Base-by-base conservation (phyloP, 2,888 invertebrate genomes). In the Morpho deidamia region DNA sequence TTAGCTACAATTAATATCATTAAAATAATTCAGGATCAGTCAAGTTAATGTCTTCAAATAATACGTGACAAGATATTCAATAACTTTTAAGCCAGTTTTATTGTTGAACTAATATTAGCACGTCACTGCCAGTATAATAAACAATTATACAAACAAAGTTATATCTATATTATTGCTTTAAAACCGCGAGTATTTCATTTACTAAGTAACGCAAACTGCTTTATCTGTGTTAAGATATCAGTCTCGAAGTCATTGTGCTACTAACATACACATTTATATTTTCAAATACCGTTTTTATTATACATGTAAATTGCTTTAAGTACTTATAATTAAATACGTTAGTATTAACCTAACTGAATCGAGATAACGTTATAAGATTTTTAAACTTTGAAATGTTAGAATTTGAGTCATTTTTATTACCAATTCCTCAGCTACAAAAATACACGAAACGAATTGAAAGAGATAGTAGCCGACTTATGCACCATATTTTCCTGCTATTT, bases 191-290 rank as follows among this genome's bases (percentile, higher is more conserved):
- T 39, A 49, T 44, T 34, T 14, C 44, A 35, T 38, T 34, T 53
- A 23, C 23, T 23, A 58, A 58, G 55, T 52, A 56, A 56, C 44
- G 58, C 60, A 69, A 65, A 66, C 63, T 61, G 52, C 52, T 55
- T 66, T 64, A 68, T 68, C 63, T 55, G 58, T 51, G 57, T 51
- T 44, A 55, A 60, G 60, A 64, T 67, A 67, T 65, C 68, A 65
- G 64, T 68, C 68, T 67, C 64, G 64, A 65, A 67, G 58, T 54
- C 64, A 55, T 55, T 56, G 61, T 61, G 55, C 59, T 54, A 65
- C 62, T 56, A 53, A 63, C 60, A 52, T 55, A 54, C 60, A 55
- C 56, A 58, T 56, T 60, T 58, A 60, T 53, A 43, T 46, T 51
- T 52, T 54, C 47, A 58, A 62, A 61, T 59, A 63, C 60, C 53